phyloP scores from a whole-genome alignment of 1,140 invertebrate species.

The Penaeus chinensis region DNA sequence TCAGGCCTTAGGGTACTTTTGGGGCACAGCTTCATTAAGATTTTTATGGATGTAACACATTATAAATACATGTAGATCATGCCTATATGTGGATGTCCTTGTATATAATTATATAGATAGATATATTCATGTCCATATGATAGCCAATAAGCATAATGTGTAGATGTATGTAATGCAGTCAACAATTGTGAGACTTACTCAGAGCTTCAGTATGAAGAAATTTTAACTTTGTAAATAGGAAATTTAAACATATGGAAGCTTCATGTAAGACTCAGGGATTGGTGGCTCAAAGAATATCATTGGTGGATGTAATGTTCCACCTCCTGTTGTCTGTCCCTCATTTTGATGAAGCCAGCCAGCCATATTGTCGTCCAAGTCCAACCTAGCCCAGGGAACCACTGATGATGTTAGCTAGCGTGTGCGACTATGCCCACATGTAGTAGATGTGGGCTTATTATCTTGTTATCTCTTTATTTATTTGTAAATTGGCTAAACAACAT shows the following conservation, averaged over 20 bases:
- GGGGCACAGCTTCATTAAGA: slow-evolving; percentile 56
- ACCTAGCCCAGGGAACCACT: slow-evolving; percentile 46
- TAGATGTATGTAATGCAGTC: slow-evolving; percentile 41
- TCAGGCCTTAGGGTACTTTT: slow-evolving; percentile 13
- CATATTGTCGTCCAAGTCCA: slow-evolving; percentile 39
- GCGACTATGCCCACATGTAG: slow-evolving; percentile 24
- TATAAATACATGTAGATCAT: slow-evolving; percentile 59
- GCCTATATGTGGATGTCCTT: slow-evolving; percentile 48
- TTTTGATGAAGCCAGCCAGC: slow-evolving; percentile 40
- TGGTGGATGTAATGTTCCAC: slow-evolving; percentile 3
- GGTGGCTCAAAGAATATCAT: slow-evolving; percentile 41
- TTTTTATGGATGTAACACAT: slow-evolving; percentile 53
- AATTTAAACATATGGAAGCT: slow-evolving; percentile 43
- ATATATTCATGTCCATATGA: slow-evolving; percentile 58
- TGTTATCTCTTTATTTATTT: slow-evolving; percentile 31
- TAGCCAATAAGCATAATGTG: slow-evolving; percentile 41
- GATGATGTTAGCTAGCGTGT: slow-evolving; percentile 25
- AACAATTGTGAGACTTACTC: slow-evolving; percentile 48
- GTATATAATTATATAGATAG: slow-evolving; percentile 59
- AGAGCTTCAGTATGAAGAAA: slow-evolving; percentile 45
- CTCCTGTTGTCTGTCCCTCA: slow-evolving; percentile 41
- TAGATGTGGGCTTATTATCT: slow-evolving; percentile 3
- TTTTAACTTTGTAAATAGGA: slow-evolving; percentile 51
- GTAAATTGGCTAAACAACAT: slow-evolving; percentile 16
- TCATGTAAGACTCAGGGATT: slow-evolving; percentile 43